Evolutionary conservation across 2,888 invertebrate species (phyloP).

Genomic region (Phaedon cochleariae): DNA sequence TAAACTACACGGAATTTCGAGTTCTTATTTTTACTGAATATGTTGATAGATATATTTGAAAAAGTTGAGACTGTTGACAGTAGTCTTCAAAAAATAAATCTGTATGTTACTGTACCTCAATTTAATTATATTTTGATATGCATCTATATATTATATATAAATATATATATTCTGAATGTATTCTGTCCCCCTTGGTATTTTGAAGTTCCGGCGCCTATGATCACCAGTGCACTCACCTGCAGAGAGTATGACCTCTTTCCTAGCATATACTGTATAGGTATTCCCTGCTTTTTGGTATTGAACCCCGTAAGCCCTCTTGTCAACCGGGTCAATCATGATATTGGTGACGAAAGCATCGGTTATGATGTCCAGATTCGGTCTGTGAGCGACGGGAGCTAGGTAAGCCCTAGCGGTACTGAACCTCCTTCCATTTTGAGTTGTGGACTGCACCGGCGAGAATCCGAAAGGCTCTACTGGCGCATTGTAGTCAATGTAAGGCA

Average conservation of each 20-base stretch:
- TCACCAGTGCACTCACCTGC: too few relatives aligned
- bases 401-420: slow-evolving; percentile 69
- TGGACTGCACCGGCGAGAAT: slow-evolving; percentile 60
- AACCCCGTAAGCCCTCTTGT: slow-evolving; percentile 63
- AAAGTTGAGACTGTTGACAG: too few relatives aligned
- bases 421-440: slow-evolving; percentile 64
- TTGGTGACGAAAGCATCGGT: slow-evolving; percentile 67
- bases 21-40: not conserved
- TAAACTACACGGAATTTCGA: not conserved
- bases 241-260: slow-evolving; percentile 67
- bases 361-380: slow-evolving; percentile 69
- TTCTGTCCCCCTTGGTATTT: too few relatives aligned
- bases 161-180: too few relatives aligned
- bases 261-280: slow-evolving; percentile 55
- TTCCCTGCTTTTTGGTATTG: slow-evolving; percentile 53
- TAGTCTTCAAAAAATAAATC: too few relatives aligned
- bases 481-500: slow-evolving; percentile 60
- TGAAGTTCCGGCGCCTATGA: too few relatives aligned
- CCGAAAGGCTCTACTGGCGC: slow-evolving; percentile 54
- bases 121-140: too few relatives aligned
- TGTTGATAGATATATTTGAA: too few relatives aligned
- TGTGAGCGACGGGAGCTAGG: slow-evolving; percentile 62
- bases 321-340: slow-evolving; percentile 64
- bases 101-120: too few relatives aligned
- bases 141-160: too few relatives aligned